Evolutionary conservation across 2,113 vertebrate genomes (phyloP), one percentile per base, ranked within the genome.

Genomic region (Sylvia atricapilla): DNA sequence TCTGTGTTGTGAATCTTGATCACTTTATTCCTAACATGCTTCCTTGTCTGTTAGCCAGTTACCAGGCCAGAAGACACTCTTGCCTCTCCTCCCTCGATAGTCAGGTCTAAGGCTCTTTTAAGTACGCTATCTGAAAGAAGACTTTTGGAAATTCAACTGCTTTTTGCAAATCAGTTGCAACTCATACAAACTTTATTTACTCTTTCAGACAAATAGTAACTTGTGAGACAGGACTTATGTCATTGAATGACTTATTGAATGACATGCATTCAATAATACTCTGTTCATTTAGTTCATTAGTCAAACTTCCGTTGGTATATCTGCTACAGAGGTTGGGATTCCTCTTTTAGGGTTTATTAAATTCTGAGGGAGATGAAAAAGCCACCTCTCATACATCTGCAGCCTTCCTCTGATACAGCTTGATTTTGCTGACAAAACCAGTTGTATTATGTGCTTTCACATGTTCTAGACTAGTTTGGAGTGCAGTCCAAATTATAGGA

Each of bases 121-220:
- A 56, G 10, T 37, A 46, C 0, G 0, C 27, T 28, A 20, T 30
- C 19, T 41, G 44, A 84, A 78, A 52, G 28, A 60, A 18, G 20
- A 3, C 10, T 84, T 83, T 60, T 44, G 64, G n/a, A 89, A 91
- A 77, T 84, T 7, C 46, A 66, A 0, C 21, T 56, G 27, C 30
- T 66, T 31, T 72, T 67, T 87, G 46, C 56, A 63, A 58, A 73
- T 64, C 17, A 33, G 7, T 89, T 76, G 18, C 30, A n/a, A 63
- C 33, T 66, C 47, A 30, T 6, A 16, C 15, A 30, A 5, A 43
- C 7, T 62, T 68, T 25, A 21, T 47, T 90, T 70, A 70, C 52
- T 53, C 46, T 39, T 75, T n/a, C 66, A 53, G 37, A 78, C 24
- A 53, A 78, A 15, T 37, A 64, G 11, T 68, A 37, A 46, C 37